Evolutionary conservation across 2,113 vertebrate genomes (phyloP).

Genomic region (Sarotherodon lohbergeri): DNA sequence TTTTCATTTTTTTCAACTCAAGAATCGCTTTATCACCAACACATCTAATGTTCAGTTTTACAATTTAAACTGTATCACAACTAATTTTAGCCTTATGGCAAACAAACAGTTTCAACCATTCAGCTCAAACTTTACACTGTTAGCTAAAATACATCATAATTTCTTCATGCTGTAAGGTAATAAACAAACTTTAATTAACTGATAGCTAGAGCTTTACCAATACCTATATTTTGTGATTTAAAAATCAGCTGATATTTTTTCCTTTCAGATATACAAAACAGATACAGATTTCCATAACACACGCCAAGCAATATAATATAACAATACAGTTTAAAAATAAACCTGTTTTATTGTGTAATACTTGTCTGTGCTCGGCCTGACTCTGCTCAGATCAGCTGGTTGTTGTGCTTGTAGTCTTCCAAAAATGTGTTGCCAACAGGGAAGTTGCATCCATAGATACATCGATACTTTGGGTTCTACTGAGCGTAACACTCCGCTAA

Average conservation of each 20-base stretch:
- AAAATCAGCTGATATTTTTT: neutral
- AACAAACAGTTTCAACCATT: neutral
- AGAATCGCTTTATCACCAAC: neutral
- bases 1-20: neutral
- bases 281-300: neutral
- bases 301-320: neutral
- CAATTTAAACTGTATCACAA: too few species aligned
- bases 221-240: neutral
- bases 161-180: neutral
- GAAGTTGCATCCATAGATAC: neutral
- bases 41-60: neutral
- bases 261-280: neutral
- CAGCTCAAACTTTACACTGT: neutral
- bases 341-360: neutral
- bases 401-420: neutral
- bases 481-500: neutral
- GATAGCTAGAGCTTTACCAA: neutral
- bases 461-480: neutral
- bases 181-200: neutral
- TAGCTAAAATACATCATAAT: neutral
- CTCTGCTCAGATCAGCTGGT: neutral
- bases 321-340: neutral
- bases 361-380: neutral
- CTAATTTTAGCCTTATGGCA: too few species aligned
- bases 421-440: neutral